Percentiles rank a stretch among this genome's conserved stretches.
Evolutionary conservation across 1,140 invertebrate species (phyloP).

Genomic region (Brachionus koreanus): DNA sequence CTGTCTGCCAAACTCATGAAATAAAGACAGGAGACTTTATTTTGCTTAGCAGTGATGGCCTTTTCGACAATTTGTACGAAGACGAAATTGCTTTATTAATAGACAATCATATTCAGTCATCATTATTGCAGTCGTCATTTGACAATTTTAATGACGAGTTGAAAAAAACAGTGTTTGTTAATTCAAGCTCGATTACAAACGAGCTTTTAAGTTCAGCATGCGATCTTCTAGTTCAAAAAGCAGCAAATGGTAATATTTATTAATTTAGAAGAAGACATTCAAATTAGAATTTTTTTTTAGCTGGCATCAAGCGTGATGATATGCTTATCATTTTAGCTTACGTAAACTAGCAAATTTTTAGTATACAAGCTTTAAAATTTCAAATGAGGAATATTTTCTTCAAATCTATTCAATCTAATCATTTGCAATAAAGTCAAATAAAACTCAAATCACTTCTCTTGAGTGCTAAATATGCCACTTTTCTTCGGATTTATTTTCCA

Average conservation of each 20-base stretch:
- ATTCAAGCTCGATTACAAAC: conserved; percentile 10
- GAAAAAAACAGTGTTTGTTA: not conserved
- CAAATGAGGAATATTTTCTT: not conserved
- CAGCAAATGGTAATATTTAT: not conserved
- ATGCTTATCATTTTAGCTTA: conserved; percentile 39
- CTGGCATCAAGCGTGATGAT: conserved; percentile 42
- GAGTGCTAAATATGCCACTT: conserved; percentile 15
- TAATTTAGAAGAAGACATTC: not conserved
- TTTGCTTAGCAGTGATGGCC: conserved; percentile 88
- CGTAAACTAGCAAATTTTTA: conserved; percentile 3
- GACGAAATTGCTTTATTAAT: conserved; percentile 65
- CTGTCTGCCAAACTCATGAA: conserved; percentile 79
- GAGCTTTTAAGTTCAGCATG: conserved; percentile 4
- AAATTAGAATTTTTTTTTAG: not conserved
- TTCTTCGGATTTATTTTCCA: not conserved
- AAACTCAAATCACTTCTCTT: not conserved
- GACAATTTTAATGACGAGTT: not conserved
- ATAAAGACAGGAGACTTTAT: conserved; percentile 93
- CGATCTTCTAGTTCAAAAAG: conserved; percentile 17
- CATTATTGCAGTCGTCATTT: not conserved
- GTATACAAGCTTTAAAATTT: not conserved
- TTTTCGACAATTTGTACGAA: conserved; percentile 95
- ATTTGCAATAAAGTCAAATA: conserved; percentile 29
- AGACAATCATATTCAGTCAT: conserved; percentile 20
- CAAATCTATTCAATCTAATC: not conserved